Conservation (phyloP, 1,140 invertebrate genomes). For the Drosophila kanapiae region DNA sequence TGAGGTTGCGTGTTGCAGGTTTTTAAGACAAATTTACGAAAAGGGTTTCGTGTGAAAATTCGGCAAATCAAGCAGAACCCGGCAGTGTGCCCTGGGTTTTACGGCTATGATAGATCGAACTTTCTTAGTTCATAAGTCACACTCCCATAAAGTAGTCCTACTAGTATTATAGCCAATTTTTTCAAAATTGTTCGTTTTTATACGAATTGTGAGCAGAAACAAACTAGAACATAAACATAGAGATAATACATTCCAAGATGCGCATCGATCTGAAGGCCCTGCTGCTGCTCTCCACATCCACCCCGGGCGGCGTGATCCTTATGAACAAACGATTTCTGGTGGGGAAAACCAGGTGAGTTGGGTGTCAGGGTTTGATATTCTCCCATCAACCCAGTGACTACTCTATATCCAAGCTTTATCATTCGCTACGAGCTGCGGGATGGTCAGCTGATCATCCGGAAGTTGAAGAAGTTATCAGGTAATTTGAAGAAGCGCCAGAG, state of each 20-base stretch:
- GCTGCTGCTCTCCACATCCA: conserved; percentile 31
- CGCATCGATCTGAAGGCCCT: conserved; percentile 48
- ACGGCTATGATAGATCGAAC: too few species aligned
- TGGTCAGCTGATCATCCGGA: conserved; percentile 26
- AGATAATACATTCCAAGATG: conserved; percentile 25
- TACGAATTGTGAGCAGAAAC: conserved; percentile 8
- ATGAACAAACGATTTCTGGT: conserved; percentile 22
- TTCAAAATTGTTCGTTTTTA: conserved; percentile 42
- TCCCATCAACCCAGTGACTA: not conserved
- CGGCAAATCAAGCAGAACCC: not conserved
- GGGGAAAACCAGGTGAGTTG: conserved; percentile 38
- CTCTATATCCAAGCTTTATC: conserved; percentile 21
- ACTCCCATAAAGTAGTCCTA: conserved; percentile 1
- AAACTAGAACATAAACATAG: not conserved
- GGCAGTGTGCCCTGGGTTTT: conserved; percentile 11
- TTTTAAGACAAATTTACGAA: conserved; percentile 29
- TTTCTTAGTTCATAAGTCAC: not conserved
- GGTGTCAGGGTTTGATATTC: too few species aligned
- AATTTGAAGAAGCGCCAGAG: not conserved
- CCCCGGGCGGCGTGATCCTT: not conserved
- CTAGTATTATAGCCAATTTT: not conserved
- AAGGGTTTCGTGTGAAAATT: conserved; percentile 69
- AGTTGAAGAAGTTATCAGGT: not conserved
- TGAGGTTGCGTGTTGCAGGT: conserved; percentile 54
- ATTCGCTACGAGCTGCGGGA: conserved; percentile 41